Conservation (phyloP, 2,888 invertebrate species). For the Caenorhabditis japonica region DNA sequence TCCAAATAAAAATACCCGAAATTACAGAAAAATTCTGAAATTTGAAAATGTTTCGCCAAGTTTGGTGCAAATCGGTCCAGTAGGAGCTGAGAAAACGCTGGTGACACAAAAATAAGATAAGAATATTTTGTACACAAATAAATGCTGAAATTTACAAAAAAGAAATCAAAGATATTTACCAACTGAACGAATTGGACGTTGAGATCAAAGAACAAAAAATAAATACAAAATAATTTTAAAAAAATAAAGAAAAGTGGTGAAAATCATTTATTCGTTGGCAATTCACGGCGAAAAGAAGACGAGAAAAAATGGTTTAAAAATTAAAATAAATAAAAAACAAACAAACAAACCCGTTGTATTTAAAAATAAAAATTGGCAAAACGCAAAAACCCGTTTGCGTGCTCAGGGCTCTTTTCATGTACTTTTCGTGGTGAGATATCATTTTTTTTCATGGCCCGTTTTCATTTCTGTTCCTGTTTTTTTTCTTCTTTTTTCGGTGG, state of each 20-base stretch:
- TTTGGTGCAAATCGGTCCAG: no score
- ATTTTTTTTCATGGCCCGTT: constrained; percentile 40
- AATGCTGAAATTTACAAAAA: no score
- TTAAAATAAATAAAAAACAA: constrained; percentile 17
- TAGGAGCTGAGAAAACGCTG: no score
- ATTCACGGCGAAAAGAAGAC: constrained; percentile 6
- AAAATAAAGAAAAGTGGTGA: constrained; percentile 1
- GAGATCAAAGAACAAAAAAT: not conserved
- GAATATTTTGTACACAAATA: no score
- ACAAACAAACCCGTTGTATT: constrained; percentile 31
- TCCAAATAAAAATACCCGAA: no score
- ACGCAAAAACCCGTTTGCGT: constrained; percentile 14
- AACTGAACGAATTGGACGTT: constrained; percentile 32
- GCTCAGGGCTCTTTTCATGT: constrained; percentile 34
- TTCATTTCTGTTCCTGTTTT: not conserved
- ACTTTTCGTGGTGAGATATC: constrained; percentile 13
- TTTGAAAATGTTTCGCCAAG: no score
- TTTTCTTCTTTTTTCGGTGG: constrained; percentile 20
- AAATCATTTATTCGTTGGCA: constrained; percentile 34
- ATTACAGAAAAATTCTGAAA: no score
- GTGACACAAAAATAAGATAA: no score
- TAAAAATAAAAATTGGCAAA: not conserved
- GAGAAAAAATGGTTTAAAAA: no score
- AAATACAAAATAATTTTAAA: not conserved
- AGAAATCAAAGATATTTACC: not conserved